These are phyloP conservation scores for Tragelaphus scriptus DNA, from an alignment of 2,113 vertebrate genomes.

Conservation along the genomic window DNA sequence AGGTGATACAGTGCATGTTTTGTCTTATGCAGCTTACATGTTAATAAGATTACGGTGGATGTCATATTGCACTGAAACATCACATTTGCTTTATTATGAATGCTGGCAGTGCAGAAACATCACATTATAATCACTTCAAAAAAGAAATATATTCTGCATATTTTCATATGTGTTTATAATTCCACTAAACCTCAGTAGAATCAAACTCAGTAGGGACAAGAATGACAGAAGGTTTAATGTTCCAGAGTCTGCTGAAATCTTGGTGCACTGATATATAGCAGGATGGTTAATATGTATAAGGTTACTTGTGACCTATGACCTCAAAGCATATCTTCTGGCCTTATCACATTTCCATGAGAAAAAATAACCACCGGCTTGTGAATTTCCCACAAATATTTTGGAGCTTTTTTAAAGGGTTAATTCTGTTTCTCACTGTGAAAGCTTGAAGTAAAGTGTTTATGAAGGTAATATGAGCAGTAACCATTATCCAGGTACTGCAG, in stretches of 20 bases:
- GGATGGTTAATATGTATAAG: constrained; percentile 79
- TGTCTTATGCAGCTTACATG: constrained; percentile 78
- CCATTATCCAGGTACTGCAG: background rate
- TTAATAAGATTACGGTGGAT: constrained; percentile 82
- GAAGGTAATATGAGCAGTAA: background rate
- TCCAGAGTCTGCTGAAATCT: constrained; percentile 70
- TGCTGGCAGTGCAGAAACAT: constrained; percentile 77
- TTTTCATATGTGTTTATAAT: constrained; percentile 81
- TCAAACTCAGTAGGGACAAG: constrained; percentile 74
- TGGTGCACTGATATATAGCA: constrained; percentile 68
- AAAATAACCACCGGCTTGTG: constrained; percentile 62
- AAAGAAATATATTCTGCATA: constrained; percentile 79
- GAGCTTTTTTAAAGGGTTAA: constrained; percentile 42
- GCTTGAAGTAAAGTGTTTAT: constrained; percentile 18
- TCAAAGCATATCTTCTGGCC: constrained; percentile 70
- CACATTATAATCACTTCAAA: constrained; percentile 82
- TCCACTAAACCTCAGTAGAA: constrained; percentile 79
- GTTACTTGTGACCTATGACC: constrained; percentile 72
- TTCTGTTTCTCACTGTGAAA: constrained; percentile 32
- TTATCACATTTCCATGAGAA: constrained; percentile 71
- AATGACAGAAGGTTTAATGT: constrained; percentile 78
- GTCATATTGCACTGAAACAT: constrained; percentile 75
- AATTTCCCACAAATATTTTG: constrained; percentile 59
- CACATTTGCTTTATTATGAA: constrained; percentile 77
- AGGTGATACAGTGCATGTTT: constrained; percentile 67